These are phyloP conservation scores for Ptilonorhynchus violaceus DNA, from an alignment of 2,113 vertebrate genomes.

Conservation along the genomic window DNA sequence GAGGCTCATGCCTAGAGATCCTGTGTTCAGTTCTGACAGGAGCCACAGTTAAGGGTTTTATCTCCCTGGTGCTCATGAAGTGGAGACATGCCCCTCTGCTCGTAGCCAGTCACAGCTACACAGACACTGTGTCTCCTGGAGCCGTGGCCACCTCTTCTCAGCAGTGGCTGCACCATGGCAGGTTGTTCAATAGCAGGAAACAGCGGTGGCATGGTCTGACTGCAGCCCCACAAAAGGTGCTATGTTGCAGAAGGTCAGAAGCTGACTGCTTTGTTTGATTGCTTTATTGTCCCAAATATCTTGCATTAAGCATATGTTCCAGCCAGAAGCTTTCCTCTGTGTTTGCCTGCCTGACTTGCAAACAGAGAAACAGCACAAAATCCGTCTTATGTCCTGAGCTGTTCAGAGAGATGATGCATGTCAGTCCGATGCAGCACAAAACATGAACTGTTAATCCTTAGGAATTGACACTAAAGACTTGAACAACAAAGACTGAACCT, in stretches of 20 bases:
- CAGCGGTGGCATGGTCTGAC: background rate
- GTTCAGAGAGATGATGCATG: background rate
- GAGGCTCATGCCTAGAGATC: background rate
- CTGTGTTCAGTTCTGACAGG: accelerated
- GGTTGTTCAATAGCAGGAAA: background rate
- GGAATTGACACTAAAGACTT: background rate
- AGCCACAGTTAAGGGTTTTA: background rate
- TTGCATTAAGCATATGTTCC: background rate
- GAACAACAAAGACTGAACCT: background rate
- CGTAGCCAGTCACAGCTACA: background rate
- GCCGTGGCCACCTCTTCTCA: background rate
- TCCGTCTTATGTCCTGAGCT: background rate
- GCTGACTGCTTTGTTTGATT: background rate
- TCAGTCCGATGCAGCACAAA: background rate
- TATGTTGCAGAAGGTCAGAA: background rate
- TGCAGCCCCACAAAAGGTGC: background rate
- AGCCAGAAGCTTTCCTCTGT: background rate
- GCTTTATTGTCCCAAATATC: background rate
- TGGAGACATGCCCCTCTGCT: background rate
- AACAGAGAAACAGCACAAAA: background rate
- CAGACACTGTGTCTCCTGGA: background rate
- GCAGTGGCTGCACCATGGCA: background rate
- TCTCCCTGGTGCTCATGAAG: background rate
- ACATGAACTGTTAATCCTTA: background rate
- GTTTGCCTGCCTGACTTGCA: background rate